phyloP scores from a whole-genome alignment of 1,140 invertebrate genomes.

The Drosophila tropicalis region DNA sequence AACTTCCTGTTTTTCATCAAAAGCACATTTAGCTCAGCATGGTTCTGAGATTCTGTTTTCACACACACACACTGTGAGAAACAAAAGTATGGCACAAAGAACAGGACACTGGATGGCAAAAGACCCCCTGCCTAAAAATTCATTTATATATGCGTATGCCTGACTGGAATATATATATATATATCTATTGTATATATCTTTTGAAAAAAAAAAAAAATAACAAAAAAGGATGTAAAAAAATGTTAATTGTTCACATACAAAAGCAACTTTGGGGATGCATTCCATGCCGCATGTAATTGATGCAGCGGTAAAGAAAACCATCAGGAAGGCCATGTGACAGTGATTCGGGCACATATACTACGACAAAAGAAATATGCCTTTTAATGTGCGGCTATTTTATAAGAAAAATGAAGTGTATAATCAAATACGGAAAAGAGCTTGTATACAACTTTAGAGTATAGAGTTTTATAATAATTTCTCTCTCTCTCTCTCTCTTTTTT shows the following conservation, averaged over 20 bases:
- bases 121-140: conserved; percentile 21
- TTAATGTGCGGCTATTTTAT: too few species aligned
- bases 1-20: conserved; percentile 51
- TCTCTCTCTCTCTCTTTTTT: background rate
- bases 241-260: conserved; percentile 36
- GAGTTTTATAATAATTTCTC: background rate
- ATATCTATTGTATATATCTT: background rate
- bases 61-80: conserved; percentile 15
- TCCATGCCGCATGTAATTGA: conserved; percentile 34
- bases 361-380: too few species aligned
- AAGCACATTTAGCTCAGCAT: conserved; percentile 53
- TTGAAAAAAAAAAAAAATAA: background rate
- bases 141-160: conserved; percentile 4
- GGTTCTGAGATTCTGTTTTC: conserved; percentile 27
- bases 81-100: conserved; percentile 26
- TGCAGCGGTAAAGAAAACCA: conserved; percentile 20
- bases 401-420: too few species aligned
- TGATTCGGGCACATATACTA: too few species aligned
- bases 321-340: background rate
- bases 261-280: conserved; percentile 37
- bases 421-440: too few species aligned
- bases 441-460: too few species aligned
- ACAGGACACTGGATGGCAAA: conserved; percentile 21
- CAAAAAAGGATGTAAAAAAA: background rate
- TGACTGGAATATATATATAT: background rate